phyloP scores from a whole-genome alignment of 2,797 vertebrate species.

The Arnoldichthys spilopterus region DNA sequence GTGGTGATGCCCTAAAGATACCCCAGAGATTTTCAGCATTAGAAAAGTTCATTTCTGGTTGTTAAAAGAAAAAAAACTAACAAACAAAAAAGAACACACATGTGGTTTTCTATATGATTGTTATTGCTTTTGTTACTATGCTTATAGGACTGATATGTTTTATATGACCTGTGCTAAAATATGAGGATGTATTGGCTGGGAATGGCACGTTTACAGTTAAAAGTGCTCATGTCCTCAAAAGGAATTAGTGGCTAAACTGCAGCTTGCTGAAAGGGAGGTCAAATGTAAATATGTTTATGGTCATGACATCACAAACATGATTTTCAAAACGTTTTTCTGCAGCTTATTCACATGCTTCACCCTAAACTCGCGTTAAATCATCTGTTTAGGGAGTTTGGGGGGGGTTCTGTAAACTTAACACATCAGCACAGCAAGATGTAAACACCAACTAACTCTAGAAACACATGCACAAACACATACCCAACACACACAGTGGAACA shows the following conservation, averaged over 20 bases:
- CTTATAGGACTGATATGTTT: too few relatives aligned
- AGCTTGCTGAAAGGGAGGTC: background rate
- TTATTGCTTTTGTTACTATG: too few relatives aligned
- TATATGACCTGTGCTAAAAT: too few relatives aligned
- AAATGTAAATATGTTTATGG: background rate
- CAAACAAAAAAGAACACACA: background rate
- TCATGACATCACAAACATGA: background rate
- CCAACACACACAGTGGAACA: conserved; percentile 9
- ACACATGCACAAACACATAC: conserved; percentile 15
- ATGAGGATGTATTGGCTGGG: background rate
- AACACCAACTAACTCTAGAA: conserved; percentile 3
- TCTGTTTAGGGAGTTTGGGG: background rate
- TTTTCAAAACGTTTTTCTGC: background rate
- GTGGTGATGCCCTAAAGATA: background rate
- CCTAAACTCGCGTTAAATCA: background rate
- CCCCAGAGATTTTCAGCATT: background rate
- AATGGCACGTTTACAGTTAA: background rate
- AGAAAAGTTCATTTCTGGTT: background rate
- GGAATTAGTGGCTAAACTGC: background rate
- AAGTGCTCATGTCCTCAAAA: too few relatives aligned
- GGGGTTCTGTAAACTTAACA: background rate
- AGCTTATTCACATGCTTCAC: background rate
- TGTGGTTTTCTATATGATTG: too few relatives aligned
- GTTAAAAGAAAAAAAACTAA: background rate
- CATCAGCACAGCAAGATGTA: background rate